phyloP scores from a whole-genome alignment of 2,113 vertebrate genomes.

The Urocynchramus pylzowi region DNA sequence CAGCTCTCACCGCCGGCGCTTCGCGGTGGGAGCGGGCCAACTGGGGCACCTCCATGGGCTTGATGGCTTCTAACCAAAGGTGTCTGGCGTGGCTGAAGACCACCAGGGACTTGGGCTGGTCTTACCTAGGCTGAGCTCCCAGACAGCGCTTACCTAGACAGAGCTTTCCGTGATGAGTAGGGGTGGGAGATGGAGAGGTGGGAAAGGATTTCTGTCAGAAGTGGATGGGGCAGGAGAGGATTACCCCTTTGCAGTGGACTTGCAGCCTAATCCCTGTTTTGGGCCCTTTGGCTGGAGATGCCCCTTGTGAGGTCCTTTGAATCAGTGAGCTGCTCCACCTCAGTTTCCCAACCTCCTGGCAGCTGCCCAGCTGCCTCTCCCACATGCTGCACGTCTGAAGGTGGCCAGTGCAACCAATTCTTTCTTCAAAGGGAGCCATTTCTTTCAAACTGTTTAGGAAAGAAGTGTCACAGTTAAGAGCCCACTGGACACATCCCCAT shows the following conservation, averaged over 20 bases:
- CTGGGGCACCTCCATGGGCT: background rate
- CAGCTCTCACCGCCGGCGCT: background rate
- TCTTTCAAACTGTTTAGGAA: background rate
- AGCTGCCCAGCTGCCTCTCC: background rate
- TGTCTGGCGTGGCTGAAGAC: background rate
- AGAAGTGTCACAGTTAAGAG: background rate
- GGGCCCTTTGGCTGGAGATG: background rate
- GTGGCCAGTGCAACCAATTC: background rate
- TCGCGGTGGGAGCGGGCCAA: fast-evolving
- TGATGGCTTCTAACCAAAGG: background rate
- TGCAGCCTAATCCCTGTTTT: background rate
- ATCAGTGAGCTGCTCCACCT: background rate
- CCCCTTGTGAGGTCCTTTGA: background rate
- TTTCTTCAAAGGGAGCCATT: background rate
- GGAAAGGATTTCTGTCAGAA: background rate
- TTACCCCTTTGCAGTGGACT: background rate
- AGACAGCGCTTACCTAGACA: fast-evolving
- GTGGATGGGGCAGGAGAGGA: background rate
- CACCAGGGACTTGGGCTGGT: background rate
- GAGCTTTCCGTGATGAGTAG: fast-evolving
- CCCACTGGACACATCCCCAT: background rate
- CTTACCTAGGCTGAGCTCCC: background rate
- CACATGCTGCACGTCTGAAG: background rate
- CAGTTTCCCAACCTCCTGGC: background rate
- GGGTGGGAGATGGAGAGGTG: background rate